phyloP scores from a whole-genome alignment of 2,113 vertebrate genomes.

The Coptodon bakossiorum region DNA sequence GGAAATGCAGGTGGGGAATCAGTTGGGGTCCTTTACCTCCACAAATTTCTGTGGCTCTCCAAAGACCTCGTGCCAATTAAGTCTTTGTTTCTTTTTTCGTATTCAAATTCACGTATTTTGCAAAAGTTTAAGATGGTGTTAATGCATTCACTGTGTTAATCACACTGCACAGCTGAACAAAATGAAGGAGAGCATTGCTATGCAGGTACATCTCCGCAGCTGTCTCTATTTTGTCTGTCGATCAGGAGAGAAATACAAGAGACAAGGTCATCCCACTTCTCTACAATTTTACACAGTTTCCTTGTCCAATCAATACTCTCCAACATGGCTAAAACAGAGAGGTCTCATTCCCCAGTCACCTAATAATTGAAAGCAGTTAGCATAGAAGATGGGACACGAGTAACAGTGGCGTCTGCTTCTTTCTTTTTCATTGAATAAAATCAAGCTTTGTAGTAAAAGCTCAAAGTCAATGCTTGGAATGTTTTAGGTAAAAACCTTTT shows the following conservation, averaged over 20 bases:
- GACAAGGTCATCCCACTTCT: slow-evolving; percentile 34
- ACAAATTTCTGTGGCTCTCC: not conserved
- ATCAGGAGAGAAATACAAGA: not conserved
- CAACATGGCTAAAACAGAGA: slow-evolving; percentile 1
- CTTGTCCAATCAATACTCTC: slow-evolving; percentile 25
- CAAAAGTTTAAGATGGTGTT: not conserved
- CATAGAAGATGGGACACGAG: not conserved
- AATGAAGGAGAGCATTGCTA: not conserved
- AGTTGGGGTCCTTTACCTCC: not conserved
- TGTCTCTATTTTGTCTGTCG: slow-evolving; percentile 10
- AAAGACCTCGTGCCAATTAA: not conserved
- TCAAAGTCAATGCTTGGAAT: not conserved
- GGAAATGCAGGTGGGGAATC: not conserved
- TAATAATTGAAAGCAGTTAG: slow-evolving; percentile 31
- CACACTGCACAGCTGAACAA: not conserved
- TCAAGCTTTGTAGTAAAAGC: not conserved
- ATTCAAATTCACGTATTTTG: not conserved
- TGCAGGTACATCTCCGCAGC: not conserved
- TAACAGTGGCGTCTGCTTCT: not conserved
- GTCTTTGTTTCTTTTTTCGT: not conserved
- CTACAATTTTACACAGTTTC: slow-evolving; percentile 16
- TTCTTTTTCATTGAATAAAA: not conserved
- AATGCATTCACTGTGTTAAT: not conserved
- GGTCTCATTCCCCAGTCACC: not conserved
- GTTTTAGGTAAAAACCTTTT: not conserved